Conservation (phyloP, 2,797 vertebrate species). For the Muscicapa comitata region DNA sequence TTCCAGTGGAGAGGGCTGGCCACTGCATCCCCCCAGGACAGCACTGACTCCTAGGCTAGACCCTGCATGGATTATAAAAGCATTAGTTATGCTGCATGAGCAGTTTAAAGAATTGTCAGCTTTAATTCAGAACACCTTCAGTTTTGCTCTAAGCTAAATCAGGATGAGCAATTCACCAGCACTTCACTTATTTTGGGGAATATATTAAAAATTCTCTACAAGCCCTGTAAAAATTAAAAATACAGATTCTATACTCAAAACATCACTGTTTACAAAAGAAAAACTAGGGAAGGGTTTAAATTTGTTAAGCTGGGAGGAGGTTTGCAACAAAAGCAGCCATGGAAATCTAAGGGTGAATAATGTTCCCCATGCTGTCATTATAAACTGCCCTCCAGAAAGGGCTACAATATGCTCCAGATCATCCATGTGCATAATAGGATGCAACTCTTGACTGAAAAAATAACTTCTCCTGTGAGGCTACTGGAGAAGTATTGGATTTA, state of each 20-base stretch:
- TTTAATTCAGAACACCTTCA: background rate
- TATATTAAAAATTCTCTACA: background rate
- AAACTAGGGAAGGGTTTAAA: background rate
- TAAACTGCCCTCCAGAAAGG: constrained; percentile 10
- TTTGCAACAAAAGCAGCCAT: background rate
- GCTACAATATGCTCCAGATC: background rate
- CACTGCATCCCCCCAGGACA: background rate
- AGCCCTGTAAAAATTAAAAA: background rate
- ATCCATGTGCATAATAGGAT: background rate
- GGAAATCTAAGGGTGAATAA: background rate
- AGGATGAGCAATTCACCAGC: background rate
- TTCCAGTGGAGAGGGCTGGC: background rate
- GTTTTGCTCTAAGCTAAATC: background rate
- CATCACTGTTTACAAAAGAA: background rate
- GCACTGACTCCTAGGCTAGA: background rate
- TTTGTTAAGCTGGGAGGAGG: background rate
- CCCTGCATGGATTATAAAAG: background rate
- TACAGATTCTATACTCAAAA: background rate
- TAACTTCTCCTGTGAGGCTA: background rate
- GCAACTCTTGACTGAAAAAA: background rate
- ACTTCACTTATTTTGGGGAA: background rate
- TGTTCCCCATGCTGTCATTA: background rate
- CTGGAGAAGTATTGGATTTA: background rate
- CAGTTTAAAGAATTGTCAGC: background rate
- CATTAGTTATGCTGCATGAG: background rate